These are phyloP conservation scores for Phylloscopus whistleri DNA, from an alignment of 2,113 vertebrate genomes.

Conservation along the genomic window DNA sequence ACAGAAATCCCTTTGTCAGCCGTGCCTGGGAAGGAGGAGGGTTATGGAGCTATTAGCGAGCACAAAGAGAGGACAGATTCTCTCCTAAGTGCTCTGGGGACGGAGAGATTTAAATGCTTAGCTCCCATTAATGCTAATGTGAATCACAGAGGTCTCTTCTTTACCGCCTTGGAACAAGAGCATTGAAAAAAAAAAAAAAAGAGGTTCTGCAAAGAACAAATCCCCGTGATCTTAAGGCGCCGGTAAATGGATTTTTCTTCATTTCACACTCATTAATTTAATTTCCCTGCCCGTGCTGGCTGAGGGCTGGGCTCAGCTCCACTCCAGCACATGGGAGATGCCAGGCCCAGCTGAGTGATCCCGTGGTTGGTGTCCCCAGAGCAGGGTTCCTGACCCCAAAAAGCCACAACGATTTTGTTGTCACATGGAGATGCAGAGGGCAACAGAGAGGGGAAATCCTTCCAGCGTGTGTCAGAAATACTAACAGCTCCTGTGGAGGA, in stretches of 20 bases:
- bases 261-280: slow-evolving; percentile 15
- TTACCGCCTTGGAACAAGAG: background rate
- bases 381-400: accelerated
- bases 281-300: background rate
- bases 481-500: background rate
- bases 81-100: slow-evolving; percentile 21
- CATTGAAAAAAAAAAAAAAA: background rate
- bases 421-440: background rate
- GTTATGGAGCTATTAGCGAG: background rate
- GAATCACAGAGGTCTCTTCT: slow-evolving; percentile 15
- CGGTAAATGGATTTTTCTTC: background rate
- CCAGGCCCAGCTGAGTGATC: background rate
- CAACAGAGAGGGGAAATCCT: background rate
- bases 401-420: background rate
- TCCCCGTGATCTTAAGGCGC: background rate
- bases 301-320: background rate
- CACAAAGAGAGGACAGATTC: slow-evolving; percentile 14
- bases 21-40: slow-evolving; percentile 15
- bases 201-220: background rate
- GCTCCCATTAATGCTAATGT: slow-evolving; percentile 18
- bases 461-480: accelerated
- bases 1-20: slow-evolving; percentile 52
- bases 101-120: slow-evolving; percentile 15
- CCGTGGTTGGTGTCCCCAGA: background rate
- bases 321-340: accelerated